phyloP scores from a whole-genome alignment of 2,888 invertebrate species.

The Lathronympha strigana region DNA sequence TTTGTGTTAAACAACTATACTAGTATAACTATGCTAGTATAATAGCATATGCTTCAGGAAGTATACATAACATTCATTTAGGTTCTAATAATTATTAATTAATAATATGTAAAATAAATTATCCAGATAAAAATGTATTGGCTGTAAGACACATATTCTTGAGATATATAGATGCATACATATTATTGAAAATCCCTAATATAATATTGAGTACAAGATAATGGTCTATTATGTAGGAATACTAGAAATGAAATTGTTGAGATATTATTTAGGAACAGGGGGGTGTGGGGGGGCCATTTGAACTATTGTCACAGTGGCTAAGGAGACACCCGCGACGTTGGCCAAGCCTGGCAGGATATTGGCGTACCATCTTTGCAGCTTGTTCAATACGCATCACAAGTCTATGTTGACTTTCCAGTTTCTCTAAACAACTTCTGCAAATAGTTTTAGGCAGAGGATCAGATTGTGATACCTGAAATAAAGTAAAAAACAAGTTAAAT shows the following conservation, averaged over 20 bases:
- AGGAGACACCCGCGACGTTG: conserved; percentile 52
- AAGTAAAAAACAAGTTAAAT: conserved; percentile 29
- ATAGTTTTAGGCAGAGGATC: conserved; percentile 89
- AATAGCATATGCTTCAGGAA: background rate
- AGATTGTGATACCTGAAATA: conserved; percentile 83
- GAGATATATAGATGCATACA: background rate
- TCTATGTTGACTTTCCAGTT: conserved; percentile 84
- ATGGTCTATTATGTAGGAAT: background rate
- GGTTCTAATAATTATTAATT: conserved; percentile 9
- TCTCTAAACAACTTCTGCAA: conserved; percentile 84
- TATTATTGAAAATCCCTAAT: background rate
- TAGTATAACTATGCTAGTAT: background rate
- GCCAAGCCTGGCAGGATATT: conserved; percentile 56
- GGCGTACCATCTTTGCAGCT: conserved; percentile 70
- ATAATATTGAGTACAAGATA: background rate
- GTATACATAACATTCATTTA: background rate
- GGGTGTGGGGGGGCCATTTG: conserved; percentile 53
- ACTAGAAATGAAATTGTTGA: conserved; percentile 18
- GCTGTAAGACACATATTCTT: background rate
- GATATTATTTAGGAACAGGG: conserved; percentile 45
- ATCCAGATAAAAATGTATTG: background rate
- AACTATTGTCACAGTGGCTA: conserved; percentile 53
- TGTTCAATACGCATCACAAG: conserved; percentile 77
- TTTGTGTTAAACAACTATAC: background rate
- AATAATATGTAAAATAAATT: conserved; percentile 10